phyloP scores from a whole-genome alignment of 2,888 invertebrate genomes.

The Chrysodeixis includens region DNA sequence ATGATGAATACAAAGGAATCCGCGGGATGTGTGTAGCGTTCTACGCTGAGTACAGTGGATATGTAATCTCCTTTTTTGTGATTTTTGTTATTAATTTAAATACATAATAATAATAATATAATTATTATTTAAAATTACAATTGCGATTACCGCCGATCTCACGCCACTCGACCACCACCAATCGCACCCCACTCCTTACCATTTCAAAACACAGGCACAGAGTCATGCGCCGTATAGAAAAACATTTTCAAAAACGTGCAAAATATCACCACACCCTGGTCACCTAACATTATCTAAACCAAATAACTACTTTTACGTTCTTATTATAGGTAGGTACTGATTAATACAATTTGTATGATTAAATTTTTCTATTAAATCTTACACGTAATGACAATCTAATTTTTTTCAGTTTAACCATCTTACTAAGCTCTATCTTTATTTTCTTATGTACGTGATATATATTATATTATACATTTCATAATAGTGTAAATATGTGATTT shows the following conservation, averaged over 20 bases:
- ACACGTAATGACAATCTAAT: slow-evolving; percentile 82
- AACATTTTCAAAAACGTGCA: slow-evolving; percentile 89
- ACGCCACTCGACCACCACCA: slow-evolving; percentile 78
- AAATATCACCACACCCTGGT: slow-evolving; percentile 90
- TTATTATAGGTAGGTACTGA: slow-evolving; percentile 82
- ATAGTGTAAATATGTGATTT: slow-evolving; percentile 88
- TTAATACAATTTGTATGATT: slow-evolving; percentile 85
- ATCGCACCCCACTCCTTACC: slow-evolving; percentile 73
- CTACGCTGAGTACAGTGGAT: slow-evolving; percentile 81
- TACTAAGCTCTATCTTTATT: slow-evolving; percentile 89
- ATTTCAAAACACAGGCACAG: slow-evolving; percentile 81
- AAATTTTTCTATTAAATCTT: slow-evolving; percentile 84
- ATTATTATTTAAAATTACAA: slow-evolving; percentile 78
- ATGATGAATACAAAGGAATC: slow-evolving; percentile 33
- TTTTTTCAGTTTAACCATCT: slow-evolving; percentile 82
- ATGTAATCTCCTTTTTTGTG: slow-evolving; percentile 85
- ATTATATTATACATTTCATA: slow-evolving; percentile 87
- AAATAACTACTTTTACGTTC: slow-evolving; percentile 85
- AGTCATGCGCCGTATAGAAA: slow-evolving; percentile 84
- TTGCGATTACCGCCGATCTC: slow-evolving; percentile 78
- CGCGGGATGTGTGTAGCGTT: slow-evolving; percentile 80
- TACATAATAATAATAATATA: slow-evolving; percentile 66
- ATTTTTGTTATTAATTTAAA: slow-evolving; percentile 71
- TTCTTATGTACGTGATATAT: slow-evolving; percentile 82
- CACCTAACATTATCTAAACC: slow-evolving; percentile 88